Conservation (phyloP, 1,140 invertebrate species). For the Drosophila novamexicana region DNA sequence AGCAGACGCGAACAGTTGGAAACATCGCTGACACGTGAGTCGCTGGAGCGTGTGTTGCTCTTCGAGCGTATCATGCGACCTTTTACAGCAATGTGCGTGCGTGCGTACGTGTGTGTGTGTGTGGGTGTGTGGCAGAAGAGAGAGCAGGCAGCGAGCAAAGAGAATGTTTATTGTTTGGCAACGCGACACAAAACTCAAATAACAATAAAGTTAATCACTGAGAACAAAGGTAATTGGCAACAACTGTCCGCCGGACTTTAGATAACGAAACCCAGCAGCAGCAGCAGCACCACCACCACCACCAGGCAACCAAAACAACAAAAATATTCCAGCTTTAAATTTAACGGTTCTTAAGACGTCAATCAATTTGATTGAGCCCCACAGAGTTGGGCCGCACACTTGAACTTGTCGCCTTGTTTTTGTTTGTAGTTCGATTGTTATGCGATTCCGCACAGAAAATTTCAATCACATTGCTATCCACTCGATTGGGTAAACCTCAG, state of each 20-base stretch:
- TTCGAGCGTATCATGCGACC: slow-evolving; percentile 83
- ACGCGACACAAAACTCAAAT: slow-evolving; percentile 58
- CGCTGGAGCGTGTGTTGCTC: slow-evolving; percentile 82
- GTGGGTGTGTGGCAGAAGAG: slow-evolving; percentile 17
- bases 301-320: background rate
- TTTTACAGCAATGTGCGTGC: slow-evolving; percentile 34
- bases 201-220: slow-evolving; percentile 53
- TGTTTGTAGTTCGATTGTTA: slow-evolving; percentile 22
- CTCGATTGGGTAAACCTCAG: slow-evolving; percentile 5
- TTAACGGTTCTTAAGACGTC: slow-evolving; percentile 67
- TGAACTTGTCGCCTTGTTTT: slow-evolving; percentile 24
- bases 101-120: background rate
- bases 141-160: slow-evolving; percentile 32
- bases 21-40: slow-evolving; percentile 81
- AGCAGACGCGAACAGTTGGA: slow-evolving; percentile 80
- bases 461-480: slow-evolving; percentile 17
- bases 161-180: slow-evolving; percentile 40
- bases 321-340: slow-evolving; percentile 28
- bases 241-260: slow-evolving; percentile 60
- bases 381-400: slow-evolving; percentile 14
- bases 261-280: slow-evolving; percentile 9
- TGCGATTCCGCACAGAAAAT: slow-evolving; percentile 28
- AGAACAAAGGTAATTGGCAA: slow-evolving; percentile 64
- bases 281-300: slow-evolving; percentile 25
- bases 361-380: slow-evolving; percentile 74